phyloP scores from a whole-genome alignment of 2,888 invertebrate species.

The Troides aeacus region DNA sequence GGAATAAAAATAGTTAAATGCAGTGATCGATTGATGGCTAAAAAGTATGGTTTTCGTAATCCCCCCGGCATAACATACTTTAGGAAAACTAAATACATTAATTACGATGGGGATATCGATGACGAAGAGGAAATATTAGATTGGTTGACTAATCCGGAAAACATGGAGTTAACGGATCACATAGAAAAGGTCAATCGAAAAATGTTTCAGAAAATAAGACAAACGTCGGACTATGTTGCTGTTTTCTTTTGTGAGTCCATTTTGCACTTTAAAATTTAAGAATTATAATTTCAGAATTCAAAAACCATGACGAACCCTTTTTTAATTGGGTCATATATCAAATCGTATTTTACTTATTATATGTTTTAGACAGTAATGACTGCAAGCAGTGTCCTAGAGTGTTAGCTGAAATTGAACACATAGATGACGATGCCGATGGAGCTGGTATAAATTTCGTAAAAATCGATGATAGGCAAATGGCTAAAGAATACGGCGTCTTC shows the following conservation, averaged over 20 bases:
- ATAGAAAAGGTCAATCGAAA: constrained; percentile 95
- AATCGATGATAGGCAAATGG: constrained; percentile 92
- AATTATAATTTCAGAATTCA: neutral
- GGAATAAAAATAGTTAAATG: constrained; percentile 95
- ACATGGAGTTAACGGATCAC: constrained; percentile 95
- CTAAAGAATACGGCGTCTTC: constrained; percentile 93
- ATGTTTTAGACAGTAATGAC: constrained; percentile 93
- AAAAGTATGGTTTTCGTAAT: constrained; percentile 93
- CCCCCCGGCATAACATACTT: constrained; percentile 96
- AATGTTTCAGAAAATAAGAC: constrained; percentile 95
- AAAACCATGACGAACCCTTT: neutral
- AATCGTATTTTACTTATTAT: constrained; percentile 69
- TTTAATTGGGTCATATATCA: constrained; percentile 11
- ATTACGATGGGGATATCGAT: constrained; percentile 95
- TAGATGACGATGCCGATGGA: constrained; percentile 94
- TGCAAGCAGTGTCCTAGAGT: constrained; percentile 96
- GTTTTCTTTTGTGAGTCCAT: constrained; percentile 93
- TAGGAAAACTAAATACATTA: constrained; percentile 92
- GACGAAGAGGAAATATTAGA: constrained; percentile 94
- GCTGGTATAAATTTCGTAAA: constrained; percentile 96
- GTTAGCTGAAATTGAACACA: constrained; percentile 92
- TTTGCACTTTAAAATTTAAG: constrained; percentile 1
- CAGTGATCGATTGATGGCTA: constrained; percentile 93
- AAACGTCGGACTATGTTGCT: constrained; percentile 93
- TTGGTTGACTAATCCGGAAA: constrained; percentile 95